phyloP scores from a whole-genome alignment of 2,888 invertebrate genomes.

The Polymixis flavicincta region DNA sequence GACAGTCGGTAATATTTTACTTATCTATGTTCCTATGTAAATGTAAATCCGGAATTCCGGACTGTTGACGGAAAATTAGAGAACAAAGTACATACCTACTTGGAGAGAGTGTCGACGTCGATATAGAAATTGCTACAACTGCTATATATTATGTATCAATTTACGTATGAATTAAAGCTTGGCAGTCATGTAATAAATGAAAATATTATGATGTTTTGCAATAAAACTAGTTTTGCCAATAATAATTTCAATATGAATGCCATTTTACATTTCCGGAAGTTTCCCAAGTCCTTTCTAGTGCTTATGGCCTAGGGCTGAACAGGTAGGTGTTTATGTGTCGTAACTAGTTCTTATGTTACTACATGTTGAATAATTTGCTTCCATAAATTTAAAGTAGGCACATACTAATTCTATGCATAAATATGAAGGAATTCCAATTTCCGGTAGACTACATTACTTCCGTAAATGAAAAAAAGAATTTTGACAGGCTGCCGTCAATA shows the following conservation, averaged over 20 bases:
- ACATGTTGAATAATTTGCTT: constrained; percentile 22
- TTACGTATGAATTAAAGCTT: not conserved
- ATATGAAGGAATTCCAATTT: not conserved
- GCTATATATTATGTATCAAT: not conserved
- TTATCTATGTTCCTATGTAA: constrained; percentile 5
- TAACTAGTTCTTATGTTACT: constrained; percentile 14
- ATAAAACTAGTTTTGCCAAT: constrained; percentile 13
- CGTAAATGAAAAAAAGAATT: constrained; percentile 22
- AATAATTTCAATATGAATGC: constrained; percentile 19
- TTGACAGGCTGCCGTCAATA: constrained; percentile 15
- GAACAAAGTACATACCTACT: not conserved
- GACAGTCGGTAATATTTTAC: constrained; percentile 30
- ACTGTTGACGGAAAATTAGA: not conserved
- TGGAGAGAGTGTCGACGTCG: not conserved
- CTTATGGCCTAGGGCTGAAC: not conserved
- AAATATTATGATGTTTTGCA: constrained; percentile 25
- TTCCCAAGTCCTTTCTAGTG: constrained; percentile 21
- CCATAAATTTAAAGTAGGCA: not conserved
- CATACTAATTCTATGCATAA: not conserved
- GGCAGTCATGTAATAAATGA: not conserved
- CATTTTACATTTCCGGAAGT: constrained; percentile 37
- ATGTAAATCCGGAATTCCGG: constrained; percentile 27
- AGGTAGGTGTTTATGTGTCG: constrained; percentile 1
- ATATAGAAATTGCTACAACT: not conserved
- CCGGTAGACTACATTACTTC: constrained; percentile 18